These are phyloP conservation scores for Lasioglossum oenotherae DNA, from an alignment of 2,888 invertebrate species.

Conservation along the genomic window DNA sequence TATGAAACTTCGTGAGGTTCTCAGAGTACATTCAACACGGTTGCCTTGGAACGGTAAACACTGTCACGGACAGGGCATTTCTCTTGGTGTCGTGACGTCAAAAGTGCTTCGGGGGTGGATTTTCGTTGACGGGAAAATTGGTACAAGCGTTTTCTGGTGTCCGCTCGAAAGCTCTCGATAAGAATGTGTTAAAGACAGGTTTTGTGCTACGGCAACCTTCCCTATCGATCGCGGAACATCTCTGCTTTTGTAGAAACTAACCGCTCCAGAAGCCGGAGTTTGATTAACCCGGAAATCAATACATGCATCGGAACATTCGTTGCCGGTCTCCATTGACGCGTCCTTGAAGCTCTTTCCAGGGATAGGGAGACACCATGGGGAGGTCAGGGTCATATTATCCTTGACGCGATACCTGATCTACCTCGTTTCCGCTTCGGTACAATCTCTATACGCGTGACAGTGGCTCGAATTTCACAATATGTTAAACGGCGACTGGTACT, in stretches of 20 bases:
- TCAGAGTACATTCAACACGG: background rate
- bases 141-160: background rate
- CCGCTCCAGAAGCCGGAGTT: slow-evolving; percentile 50
- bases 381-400: slow-evolving; percentile 49
- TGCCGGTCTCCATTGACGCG: slow-evolving; percentile 33
- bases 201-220: slow-evolving; percentile 5
- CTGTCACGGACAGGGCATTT: background rate
- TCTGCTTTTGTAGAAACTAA: slow-evolving; percentile 47
- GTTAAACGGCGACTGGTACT: background rate
- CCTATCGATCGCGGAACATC: slow-evolving; percentile 42
- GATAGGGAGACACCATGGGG: slow-evolving; percentile 1
- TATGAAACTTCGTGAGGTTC: background rate
- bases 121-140: slow-evolving; percentile 21
- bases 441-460: background rate
- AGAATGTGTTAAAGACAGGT: slow-evolving; percentile 33
- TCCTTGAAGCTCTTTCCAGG: slow-evolving; percentile 38
- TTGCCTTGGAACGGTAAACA: background rate
- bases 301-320: slow-evolving; percentile 55
- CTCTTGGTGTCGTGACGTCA: background rate
- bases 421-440: background rate
- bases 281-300: slow-evolving; percentile 61
- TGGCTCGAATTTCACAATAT: background rate
- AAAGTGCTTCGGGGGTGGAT: background rate
- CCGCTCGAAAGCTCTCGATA: slow-evolving; percentile 22
- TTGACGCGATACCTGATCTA: slow-evolving; percentile 18